phyloP scores from a whole-genome alignment of 2,888 invertebrate genomes.

The Drosophila kokeensis region DNA sequence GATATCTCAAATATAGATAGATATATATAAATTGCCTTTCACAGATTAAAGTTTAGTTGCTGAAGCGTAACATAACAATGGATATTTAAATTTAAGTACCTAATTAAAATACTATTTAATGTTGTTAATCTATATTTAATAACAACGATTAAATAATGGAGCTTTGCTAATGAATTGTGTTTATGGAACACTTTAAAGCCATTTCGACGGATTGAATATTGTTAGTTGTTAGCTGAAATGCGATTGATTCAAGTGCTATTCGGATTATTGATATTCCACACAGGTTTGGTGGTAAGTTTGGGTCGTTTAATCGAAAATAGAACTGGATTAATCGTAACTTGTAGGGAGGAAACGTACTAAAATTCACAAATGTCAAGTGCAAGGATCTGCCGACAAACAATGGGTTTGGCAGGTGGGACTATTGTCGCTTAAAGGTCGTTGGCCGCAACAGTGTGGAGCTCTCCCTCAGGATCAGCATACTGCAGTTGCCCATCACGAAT shows the following conservation, averaged over 20 bases:
- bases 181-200: not conserved
- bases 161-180: not conserved
- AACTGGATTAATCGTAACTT: not conserved
- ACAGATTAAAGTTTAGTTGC: not conserved
- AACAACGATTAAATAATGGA: not conserved
- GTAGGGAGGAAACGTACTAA: constrained; percentile 40
- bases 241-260: not conserved
- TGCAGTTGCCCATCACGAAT: constrained; percentile 55
- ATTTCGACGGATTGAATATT: not conserved
- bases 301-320: not conserved
- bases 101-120: not conserved
- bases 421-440: constrained; percentile 63
- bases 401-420: constrained; percentile 53
- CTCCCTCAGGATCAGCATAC: constrained; percentile 46
- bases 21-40: not conserved
- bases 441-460: constrained; percentile 58
- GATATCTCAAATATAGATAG: no score
- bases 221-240: constrained; percentile 33
- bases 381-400: constrained; percentile 52
- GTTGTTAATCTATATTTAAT: not conserved
- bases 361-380: constrained; percentile 70
- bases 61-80: not conserved
- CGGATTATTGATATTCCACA: not conserved
- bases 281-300: constrained; percentile 20
- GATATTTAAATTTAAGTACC: not conserved